phyloP scores from a whole-genome alignment of 2,797 vertebrate genomes.

The Macropus fuliginosus region DNA sequence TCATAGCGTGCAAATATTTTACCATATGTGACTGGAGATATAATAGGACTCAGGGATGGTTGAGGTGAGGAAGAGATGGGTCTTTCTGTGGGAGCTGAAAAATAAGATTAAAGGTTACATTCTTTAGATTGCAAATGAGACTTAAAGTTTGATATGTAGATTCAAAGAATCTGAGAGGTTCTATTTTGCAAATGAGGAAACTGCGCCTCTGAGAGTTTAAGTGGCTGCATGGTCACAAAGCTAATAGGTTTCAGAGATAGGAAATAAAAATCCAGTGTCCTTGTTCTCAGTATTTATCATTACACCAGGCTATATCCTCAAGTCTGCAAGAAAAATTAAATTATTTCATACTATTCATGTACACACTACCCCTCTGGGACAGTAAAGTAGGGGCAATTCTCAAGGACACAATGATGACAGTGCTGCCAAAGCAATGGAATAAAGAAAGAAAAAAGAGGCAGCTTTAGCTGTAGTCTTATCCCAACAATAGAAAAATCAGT shows the following conservation, averaged over 20 bases:
- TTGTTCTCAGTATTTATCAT: background rate
- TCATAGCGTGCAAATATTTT: conserved; percentile 20
- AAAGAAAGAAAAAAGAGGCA: background rate
- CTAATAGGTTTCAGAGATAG: background rate
- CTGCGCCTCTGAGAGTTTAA: background rate
- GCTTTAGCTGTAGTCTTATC: background rate
- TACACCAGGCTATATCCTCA: background rate
- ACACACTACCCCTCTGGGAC: background rate
- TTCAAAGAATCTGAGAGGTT: background rate
- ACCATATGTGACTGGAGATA: conserved; percentile 63
- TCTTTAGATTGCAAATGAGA: conserved; percentile 24
- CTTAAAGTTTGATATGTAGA: background rate
- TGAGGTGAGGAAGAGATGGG: conserved; percentile 67
- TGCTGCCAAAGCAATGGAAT: background rate
- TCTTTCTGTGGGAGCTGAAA: conserved; percentile 70
- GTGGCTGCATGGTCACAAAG: background rate
- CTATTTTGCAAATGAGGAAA: background rate
- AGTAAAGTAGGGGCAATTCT: background rate
- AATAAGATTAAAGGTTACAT: conserved; percentile 26
- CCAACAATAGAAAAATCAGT: background rate
- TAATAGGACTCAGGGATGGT: conserved; percentile 60
- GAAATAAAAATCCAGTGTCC: background rate
- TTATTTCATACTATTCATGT: background rate
- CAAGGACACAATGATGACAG: background rate
- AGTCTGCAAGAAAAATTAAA: background rate